phyloP scores from a whole-genome alignment of 1,140 invertebrate genomes.

The Limonius californicus region DNA sequence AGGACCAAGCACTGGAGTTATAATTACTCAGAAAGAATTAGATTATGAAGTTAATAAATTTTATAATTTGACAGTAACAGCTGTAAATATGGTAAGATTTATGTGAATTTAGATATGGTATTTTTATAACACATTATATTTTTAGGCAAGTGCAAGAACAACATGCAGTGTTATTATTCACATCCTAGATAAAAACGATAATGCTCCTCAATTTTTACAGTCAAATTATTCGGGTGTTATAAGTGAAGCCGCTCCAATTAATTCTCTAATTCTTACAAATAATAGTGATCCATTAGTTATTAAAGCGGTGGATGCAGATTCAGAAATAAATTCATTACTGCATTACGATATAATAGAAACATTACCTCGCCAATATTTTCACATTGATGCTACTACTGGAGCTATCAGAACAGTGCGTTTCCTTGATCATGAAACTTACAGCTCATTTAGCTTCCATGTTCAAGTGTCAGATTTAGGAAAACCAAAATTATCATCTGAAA shows the following conservation, averaged over 20 bases:
- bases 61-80: conserved; percentile 80
- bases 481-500: conserved; percentile 73
- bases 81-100: conserved; percentile 77
- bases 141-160: conserved; percentile 64
- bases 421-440: conserved; percentile 77
- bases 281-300: conserved; percentile 72
- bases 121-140: no score
- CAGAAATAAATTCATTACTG: conserved; percentile 75
- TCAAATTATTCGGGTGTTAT: conserved; percentile 65
- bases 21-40: conserved; percentile 67
- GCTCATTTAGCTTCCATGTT: conserved; percentile 45
- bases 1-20: conserved; percentile 80
- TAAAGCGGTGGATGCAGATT: conserved; percentile 73
- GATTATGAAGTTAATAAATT: conserved; percentile 74
- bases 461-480: conserved; percentile 80
- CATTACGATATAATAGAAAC: conserved; percentile 82
- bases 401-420: conserved; percentile 73
- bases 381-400: conserved; percentile 84
- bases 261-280: conserved; percentile 67
- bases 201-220: conserved; percentile 72
- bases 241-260: conserved; percentile 66
- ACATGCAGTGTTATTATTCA: conserved; percentile 68
- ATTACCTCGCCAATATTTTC: conserved; percentile 69
- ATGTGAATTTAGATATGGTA: no score
- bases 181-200: conserved; percentile 81